Evolutionary conservation across 1,140 invertebrate species (phyloP), one percentile per base, ranked within the genome.

Genomic region (Pseudomyrmex dendroicus): DNA sequence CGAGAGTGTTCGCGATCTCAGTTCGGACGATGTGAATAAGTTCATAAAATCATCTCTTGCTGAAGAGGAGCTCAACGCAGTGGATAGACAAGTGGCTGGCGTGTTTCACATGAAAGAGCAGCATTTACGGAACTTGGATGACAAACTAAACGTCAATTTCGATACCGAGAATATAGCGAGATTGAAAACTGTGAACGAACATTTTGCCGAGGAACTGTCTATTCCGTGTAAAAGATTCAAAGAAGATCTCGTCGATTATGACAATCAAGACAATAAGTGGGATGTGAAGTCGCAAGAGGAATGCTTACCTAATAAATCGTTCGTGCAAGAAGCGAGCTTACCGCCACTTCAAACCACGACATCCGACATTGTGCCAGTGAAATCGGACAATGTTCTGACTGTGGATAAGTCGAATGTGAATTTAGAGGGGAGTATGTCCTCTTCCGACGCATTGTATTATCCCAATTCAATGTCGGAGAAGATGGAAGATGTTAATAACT

Each of bases 381-480:
- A 89, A 72, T 56, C 83, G 54, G 87, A 88, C 46, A 86, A 76
- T 54, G 63, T 20, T 20, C 78, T 72, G 35, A 35, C 56, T 20
- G 57, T 50, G 61, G 57, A 82, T 25, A 83, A 82, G 77, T 73
- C 73, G 15, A 66, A 85, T 57, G 17, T 84, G 72, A 62, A 84
- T 22, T 59, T 84, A 44, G 83, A 77, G 54, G 76, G 62, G 10
- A 70, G 62, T 5, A 54, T 82, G 7, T 46, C 83, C 46, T 57
- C 83, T 44, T 57, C 67, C 12, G 83, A 85, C 15, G 70, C 70
- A 12, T 35, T 73, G 10, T 78, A 88, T 7, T 77, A 73, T 59
- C 66, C 52, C 44, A 88, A 85, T 59, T 85, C 64, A 44, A 56
- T 82, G 46, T 44, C 72, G 9, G 52, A 59, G 15, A 88, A 87